These are phyloP conservation scores for Mesembrinibis cayennensis DNA, from an alignment of 2,113 vertebrate genomes.

Conservation along the genomic window DNA sequence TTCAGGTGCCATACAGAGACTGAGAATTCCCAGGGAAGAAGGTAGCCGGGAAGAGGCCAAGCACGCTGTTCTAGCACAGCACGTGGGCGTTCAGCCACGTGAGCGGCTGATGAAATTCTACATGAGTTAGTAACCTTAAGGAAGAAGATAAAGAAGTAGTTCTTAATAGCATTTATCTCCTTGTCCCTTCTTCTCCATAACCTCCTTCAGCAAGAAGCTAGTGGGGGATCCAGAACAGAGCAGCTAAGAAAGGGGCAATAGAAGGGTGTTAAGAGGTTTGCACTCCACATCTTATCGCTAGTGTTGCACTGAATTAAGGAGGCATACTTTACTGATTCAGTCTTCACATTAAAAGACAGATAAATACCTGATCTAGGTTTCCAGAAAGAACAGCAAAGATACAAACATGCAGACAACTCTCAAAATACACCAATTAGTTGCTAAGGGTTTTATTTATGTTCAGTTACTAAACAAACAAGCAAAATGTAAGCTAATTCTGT, in stretches of 20 bases:
- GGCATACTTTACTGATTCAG: background rate
- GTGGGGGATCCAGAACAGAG: background rate
- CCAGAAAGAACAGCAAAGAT: background rate
- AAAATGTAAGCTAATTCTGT: background rate
- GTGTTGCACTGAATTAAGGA: background rate
- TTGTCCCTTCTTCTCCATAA: background rate
- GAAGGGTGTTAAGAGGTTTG: background rate
- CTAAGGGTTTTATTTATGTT: background rate
- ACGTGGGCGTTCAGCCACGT: fast-evolving
- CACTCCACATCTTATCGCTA: background rate
- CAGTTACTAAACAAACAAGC: background rate
- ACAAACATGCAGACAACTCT: fast-evolving
- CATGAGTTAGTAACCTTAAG: background rate
- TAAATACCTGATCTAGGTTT: background rate
- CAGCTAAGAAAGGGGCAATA: background rate
- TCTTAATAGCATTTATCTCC: background rate
- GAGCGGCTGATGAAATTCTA: background rate
- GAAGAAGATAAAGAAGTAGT: background rate
- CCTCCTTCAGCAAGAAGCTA: background rate
- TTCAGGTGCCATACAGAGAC: background rate
- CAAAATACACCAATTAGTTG: background rate
- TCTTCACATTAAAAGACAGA: background rate
- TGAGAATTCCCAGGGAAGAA: background rate
- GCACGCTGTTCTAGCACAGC: background rate
- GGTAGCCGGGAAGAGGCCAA: background rate